These are phyloP conservation scores for Agrilus planipennis DNA, from an alignment of 1,140 invertebrate genomes.

Conservation along the genomic window DNA sequence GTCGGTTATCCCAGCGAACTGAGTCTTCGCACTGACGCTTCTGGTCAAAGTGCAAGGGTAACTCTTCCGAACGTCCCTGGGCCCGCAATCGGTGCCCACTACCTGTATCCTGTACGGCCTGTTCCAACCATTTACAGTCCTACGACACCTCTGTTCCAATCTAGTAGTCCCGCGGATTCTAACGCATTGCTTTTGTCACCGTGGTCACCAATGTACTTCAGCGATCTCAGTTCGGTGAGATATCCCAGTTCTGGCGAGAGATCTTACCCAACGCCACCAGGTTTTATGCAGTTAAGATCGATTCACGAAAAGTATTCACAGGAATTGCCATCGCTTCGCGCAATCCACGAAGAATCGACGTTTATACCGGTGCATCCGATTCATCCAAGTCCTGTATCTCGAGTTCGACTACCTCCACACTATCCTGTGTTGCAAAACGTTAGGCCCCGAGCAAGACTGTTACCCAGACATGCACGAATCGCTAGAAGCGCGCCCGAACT, in stretches of 20 bases:
- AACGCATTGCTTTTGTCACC: conserved; percentile 41
- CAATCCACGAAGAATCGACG: conserved; percentile 58
- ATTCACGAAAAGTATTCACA: conserved; percentile 57
- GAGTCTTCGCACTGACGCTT: conserved; percentile 53
- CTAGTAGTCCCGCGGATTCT: conserved; percentile 50
- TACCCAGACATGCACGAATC: conserved; percentile 49
- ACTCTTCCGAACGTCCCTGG: conserved; percentile 34
- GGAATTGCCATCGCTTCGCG: conserved; percentile 57
- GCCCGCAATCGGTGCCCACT: conserved; percentile 23
- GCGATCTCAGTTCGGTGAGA: conserved; percentile 74
- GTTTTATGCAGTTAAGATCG: conserved; percentile 46
- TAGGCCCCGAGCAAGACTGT: conserved; percentile 40
- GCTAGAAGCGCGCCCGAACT: conserved; percentile 53
- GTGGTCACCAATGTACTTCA: conserved; percentile 61
- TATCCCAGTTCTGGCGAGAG: conserved; percentile 67
- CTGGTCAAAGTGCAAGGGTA: conserved; percentile 43
- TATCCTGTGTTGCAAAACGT: conserved; percentile 26
- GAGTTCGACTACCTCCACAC: conserved; percentile 29
- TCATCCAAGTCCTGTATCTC: conserved; percentile 32
- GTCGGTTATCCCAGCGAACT: conserved; percentile 53
- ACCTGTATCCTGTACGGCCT: conserved; percentile 26
- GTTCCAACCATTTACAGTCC: conserved; percentile 40
- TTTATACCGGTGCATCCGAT: conserved; percentile 49
- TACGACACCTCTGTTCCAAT: conserved; percentile 45
- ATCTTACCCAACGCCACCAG: conserved; percentile 60